Conservation (phyloP, 2,113 vertebrate species). For the Pygoscelis adeliae region DNA sequence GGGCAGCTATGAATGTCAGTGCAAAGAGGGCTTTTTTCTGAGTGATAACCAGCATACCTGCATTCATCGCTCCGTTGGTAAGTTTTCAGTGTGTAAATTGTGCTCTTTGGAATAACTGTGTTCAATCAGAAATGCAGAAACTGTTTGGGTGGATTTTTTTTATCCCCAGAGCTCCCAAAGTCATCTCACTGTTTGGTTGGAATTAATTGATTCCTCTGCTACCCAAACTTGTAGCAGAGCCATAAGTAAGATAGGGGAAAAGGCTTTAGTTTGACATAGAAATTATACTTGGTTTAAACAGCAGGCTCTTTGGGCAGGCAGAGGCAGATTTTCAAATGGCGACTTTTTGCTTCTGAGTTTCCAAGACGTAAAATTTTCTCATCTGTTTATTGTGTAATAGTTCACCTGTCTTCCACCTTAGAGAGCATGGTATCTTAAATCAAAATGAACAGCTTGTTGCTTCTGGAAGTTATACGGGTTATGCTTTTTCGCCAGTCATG, state of each 20-base stretch:
- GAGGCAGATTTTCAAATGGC: background rate
- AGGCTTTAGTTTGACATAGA: background rate
- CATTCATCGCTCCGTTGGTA: slow-evolving; percentile 96
- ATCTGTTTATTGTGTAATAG: background rate
- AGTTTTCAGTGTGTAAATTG: slow-evolving; percentile 35
- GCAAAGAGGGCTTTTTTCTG: slow-evolving; percentile 92
- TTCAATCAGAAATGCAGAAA: background rate
- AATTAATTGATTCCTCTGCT: background rate
- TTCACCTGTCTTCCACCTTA: background rate
- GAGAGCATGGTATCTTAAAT: background rate
- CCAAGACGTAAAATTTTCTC: background rate
- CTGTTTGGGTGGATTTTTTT: background rate
- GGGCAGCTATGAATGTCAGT: slow-evolving; percentile 97
- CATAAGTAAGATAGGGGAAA: background rate
- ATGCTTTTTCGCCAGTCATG: fast-evolving
- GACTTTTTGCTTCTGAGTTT: background rate
- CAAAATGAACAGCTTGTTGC: background rate
- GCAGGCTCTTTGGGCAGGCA: background rate
- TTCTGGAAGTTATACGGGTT: background rate
- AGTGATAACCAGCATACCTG: slow-evolving; percentile 99
- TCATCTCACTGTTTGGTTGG: background rate
- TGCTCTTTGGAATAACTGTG: background rate
- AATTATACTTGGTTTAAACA: background rate
- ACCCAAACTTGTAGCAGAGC: background rate
- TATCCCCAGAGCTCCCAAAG: background rate